Conservation (phyloP, 2,888 invertebrate species). For the Argyresthia albistria region DNA sequence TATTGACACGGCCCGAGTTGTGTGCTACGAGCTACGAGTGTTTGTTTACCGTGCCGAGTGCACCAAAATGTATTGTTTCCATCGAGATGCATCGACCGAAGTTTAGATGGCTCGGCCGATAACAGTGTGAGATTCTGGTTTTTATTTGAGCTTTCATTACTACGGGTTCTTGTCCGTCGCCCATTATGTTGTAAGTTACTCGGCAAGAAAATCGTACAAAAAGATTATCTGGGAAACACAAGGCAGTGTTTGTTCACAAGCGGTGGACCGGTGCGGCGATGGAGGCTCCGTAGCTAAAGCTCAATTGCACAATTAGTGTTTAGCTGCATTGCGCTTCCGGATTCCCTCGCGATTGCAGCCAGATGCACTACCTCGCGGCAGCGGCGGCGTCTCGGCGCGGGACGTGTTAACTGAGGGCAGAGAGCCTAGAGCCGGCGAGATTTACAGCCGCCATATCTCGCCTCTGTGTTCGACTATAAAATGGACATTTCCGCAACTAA, state of each 20-base stretch:
- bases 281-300: constrained; percentile 35
- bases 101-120: too few species aligned
- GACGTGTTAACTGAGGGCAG: background rate
- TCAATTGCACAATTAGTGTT: constrained; percentile 58
- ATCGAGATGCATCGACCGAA: background rate
- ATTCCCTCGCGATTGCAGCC: constrained; percentile 48
- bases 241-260: constrained; percentile 18
- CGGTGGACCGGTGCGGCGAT: background rate
- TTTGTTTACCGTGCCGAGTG: background rate
- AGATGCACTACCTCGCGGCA: background rate
- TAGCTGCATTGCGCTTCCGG: constrained; percentile 44
- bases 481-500: constrained; percentile 23
- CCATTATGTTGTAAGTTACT: constrained; percentile 1
- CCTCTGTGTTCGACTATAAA: constrained; percentile 10
- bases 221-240: constrained; percentile 20
- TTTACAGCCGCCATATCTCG: background rate
- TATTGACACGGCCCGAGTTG: constrained; percentile 40
- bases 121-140: too few species aligned
- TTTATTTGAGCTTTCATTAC: too few species aligned
- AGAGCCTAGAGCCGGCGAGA: too few species aligned
- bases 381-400: too few species aligned
- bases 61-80: background rate
- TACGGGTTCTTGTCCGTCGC: background rate
- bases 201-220: constrained; percentile 10
- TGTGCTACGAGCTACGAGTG: background rate